Conservation (phyloP, 2,113 vertebrate genomes). For the Python bivittatus region DNA sequence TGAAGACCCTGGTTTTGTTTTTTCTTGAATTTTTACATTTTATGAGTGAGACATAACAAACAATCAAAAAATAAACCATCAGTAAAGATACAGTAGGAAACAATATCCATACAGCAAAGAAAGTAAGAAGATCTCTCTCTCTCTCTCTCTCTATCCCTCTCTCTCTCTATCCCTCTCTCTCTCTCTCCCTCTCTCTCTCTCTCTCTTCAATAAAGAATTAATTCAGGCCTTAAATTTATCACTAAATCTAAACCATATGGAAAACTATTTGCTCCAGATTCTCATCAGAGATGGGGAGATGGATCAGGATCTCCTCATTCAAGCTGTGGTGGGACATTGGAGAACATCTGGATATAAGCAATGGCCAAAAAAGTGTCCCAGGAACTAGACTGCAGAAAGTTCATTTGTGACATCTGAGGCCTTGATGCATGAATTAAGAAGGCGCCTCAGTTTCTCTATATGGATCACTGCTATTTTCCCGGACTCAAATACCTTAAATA, state of each 20-base stretch:
- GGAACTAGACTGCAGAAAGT: neutral
- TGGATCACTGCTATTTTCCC: slow-evolving; percentile 43
- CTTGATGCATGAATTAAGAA: neutral
- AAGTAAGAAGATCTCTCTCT: too few relatives aligned
- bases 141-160: too few relatives aligned
- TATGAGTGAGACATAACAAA: neutral
- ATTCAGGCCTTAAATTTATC: neutral
- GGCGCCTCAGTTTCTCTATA: neutral
- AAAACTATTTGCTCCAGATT: neutral
- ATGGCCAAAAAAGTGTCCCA: accelerated
- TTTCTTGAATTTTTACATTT: neutral
- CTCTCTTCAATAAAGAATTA: too few relatives aligned
- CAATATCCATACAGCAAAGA: neutral
- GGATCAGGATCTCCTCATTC: neutral
- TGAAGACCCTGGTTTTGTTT: neutral
- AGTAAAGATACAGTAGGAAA: neutral
- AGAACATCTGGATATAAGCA: too few relatives aligned
- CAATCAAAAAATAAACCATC: neutral
- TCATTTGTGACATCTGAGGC: neutral
- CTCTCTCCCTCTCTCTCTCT: too few relatives aligned
- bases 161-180: too few relatives aligned
- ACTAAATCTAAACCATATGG: neutral
- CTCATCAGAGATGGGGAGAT: neutral
- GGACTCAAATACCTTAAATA: slow-evolving; percentile 35
- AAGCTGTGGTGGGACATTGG: neutral